These are phyloP conservation scores for Gopherus evgoodei DNA, from an alignment of 2,113 vertebrate species.

Conservation along the genomic window DNA sequence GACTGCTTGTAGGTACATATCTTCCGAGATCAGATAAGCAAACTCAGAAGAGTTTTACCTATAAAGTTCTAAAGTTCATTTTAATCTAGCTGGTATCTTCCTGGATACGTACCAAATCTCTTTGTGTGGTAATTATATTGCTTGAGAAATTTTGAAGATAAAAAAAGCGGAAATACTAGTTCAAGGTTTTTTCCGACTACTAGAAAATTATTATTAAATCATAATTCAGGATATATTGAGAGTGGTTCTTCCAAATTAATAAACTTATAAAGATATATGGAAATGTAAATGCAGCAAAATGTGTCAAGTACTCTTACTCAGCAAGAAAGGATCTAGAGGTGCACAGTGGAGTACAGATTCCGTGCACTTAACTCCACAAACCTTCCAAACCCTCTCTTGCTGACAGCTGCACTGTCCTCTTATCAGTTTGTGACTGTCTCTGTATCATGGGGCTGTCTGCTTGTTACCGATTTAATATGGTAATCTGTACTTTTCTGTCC, in stretches of 20 bases:
- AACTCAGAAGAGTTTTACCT: slow-evolving; percentile 56
- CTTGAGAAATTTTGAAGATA: slow-evolving; percentile 67
- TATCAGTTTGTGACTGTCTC: background rate
- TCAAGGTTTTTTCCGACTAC: slow-evolving; percentile 65
- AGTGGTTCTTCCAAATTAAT: slow-evolving; percentile 40
- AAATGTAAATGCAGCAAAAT: slow-evolving; percentile 34
- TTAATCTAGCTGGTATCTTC: slow-evolving; percentile 60
- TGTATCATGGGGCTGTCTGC: background rate
- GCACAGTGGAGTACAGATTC: slow-evolving; percentile 42
- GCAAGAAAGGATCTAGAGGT: slow-evolving; percentile 39
- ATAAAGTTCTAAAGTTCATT: slow-evolving; percentile 60
- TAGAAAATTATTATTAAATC: slow-evolving; percentile 58
- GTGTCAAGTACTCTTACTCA: slow-evolving; percentile 46
- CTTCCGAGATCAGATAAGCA: slow-evolving; percentile 55
- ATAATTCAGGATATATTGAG: slow-evolving; percentile 59
- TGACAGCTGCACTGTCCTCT: slow-evolving; percentile 35
- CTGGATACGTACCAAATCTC: slow-evolving; percentile 68
- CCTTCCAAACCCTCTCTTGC: slow-evolving; percentile 38
- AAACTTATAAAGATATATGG: slow-evolving; percentile 46
- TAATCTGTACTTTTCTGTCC: slow-evolving; percentile 47
- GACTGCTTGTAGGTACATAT: slow-evolving; percentile 60
- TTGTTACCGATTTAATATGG: background rate
- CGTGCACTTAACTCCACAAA: slow-evolving; percentile 53
- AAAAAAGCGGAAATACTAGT: slow-evolving; percentile 59
- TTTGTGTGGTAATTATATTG: slow-evolving; percentile 58